Percentiles rank a stretch among this genome's conserved stretches.
phyloP scores from a whole-genome alignment of 92 coral and sea anemone species.

The Bergia sp. region DNA sequence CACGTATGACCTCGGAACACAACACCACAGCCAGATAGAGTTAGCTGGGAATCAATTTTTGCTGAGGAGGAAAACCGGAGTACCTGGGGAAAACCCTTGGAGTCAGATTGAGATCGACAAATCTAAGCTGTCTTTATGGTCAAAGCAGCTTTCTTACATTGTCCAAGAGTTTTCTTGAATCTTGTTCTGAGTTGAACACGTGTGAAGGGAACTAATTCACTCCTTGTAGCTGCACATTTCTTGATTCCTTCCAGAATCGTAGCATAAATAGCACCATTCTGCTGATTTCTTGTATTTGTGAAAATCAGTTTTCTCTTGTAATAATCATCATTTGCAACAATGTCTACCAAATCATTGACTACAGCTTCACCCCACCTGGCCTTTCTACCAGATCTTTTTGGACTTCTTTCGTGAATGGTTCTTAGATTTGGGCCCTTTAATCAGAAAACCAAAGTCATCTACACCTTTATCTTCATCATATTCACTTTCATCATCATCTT shows the following conservation, averaged over 20 bases:
- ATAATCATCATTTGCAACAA: conserved; percentile 40
- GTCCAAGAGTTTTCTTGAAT: conserved; percentile 47
- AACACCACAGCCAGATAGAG: too few relatives aligned
- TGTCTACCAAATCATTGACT: conserved; percentile 50
- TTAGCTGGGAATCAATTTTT: too few relatives aligned
- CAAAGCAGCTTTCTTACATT: conserved; percentile 53
- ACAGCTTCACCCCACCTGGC: conserved; percentile 42
- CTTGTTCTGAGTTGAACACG: conserved; percentile 41
- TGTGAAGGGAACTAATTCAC: conserved; percentile 44
- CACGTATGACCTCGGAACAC: too few relatives aligned
- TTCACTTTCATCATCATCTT: not conserved
- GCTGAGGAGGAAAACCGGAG: too few relatives aligned
- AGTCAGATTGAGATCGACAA: too few relatives aligned
- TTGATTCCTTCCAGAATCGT: conserved; percentile 48
- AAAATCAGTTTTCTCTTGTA: conserved; percentile 49
- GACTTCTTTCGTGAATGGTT: not conserved
- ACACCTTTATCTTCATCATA: not conserved
- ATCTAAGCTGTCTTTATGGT: conserved; percentile 49
- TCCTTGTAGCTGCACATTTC: conserved; percentile 28
- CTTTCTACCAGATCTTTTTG: conserved; percentile 43
- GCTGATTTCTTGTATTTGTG: conserved; percentile 51
- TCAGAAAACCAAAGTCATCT: not conserved
- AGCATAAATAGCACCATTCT: conserved; percentile 49
- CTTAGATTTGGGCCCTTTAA: not conserved
- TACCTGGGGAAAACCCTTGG: too few relatives aligned